phyloP scores from a whole-genome alignment of 2,113 vertebrate genomes.

The Indicator maculatus region DNA sequence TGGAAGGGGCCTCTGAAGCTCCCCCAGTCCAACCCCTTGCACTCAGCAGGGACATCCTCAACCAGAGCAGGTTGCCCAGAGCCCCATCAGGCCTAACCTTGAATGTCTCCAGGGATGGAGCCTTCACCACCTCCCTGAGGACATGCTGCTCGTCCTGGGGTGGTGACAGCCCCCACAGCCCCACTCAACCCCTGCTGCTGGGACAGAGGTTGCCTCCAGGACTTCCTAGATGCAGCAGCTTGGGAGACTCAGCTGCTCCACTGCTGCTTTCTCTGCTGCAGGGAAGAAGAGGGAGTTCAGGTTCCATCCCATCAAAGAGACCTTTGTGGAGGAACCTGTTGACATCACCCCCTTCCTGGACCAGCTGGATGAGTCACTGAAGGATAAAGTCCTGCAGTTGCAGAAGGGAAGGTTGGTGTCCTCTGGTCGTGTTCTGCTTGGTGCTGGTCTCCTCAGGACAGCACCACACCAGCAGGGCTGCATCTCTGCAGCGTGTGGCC shows the following conservation, averaged over 20 bases:
- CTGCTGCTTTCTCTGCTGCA: not conserved
- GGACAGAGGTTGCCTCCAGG: not conserved
- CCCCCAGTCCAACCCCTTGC: no score
- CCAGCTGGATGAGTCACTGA: constrained; percentile 92
- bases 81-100: no score
- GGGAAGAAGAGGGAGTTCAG: constrained; percentile 96
- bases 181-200: rapidly evolving
- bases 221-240: not conserved
- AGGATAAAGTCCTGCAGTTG: constrained; percentile 91
- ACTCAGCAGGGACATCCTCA: no score
- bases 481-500: not conserved
- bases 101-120: no score
- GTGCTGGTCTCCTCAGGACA: no score
- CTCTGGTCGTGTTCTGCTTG: rapidly evolving
- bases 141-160: not conserved
- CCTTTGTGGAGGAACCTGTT: constrained; percentile 89
- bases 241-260: not conserved
- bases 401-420: constrained; percentile 90
- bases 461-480: not conserved
- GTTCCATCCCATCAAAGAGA: constrained; percentile 95
- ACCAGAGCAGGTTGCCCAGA: no score
- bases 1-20: no score
- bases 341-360: constrained; percentile 94
- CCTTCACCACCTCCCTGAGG: not conserved
- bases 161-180: not conserved